Evolutionary conservation across 2,113 vertebrate genomes (phyloP).

Genomic region (Brachirus orientalis): DNA sequence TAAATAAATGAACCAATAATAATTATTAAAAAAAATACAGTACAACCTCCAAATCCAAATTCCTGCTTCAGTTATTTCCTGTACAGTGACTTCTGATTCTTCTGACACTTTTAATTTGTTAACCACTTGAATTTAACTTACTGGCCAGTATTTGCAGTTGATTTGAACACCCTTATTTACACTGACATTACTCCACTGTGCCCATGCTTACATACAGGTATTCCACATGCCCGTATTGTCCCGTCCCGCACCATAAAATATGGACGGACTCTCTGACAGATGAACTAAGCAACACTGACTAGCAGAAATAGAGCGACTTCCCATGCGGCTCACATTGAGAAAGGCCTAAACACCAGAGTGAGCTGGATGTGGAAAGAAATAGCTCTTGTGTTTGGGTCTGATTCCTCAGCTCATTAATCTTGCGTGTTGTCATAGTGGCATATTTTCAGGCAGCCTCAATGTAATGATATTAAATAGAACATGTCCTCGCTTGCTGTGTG

Average conservation of each 20-base stretch:
- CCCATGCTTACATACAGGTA: slow-evolving; percentile 17
- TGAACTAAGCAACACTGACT: slow-evolving; percentile 48
- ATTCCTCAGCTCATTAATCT: slow-evolving; percentile 79
- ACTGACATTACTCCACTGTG: slow-evolving; percentile 6
- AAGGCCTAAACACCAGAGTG: slow-evolving; percentile 38
- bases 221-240: slow-evolving; percentile 44
- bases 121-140: background rate
- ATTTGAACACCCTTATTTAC: slow-evolving; percentile 21
- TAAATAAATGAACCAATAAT: too few relatives aligned
- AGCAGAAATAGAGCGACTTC: slow-evolving; percentile 58
- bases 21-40: too few relatives aligned
- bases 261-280: slow-evolving; percentile 57
- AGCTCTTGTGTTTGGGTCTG: slow-evolving; percentile 59
- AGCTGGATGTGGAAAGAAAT: slow-evolving; percentile 34
- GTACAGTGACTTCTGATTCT: too few relatives aligned
- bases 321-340: slow-evolving; percentile 40
- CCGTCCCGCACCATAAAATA: slow-evolving; percentile 42
- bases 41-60: too few relatives aligned
- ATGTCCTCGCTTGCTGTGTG: slow-evolving; percentile 64
- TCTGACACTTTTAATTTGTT: too few relatives aligned
- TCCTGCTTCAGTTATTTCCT: too few relatives aligned
- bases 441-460: slow-evolving; percentile 58
- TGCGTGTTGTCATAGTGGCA: slow-evolving; percentile 61
- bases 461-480: slow-evolving; percentile 79
- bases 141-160: background rate